phyloP scores from a whole-genome alignment of 2,797 vertebrate species.

The Chelon labrosus region DNA sequence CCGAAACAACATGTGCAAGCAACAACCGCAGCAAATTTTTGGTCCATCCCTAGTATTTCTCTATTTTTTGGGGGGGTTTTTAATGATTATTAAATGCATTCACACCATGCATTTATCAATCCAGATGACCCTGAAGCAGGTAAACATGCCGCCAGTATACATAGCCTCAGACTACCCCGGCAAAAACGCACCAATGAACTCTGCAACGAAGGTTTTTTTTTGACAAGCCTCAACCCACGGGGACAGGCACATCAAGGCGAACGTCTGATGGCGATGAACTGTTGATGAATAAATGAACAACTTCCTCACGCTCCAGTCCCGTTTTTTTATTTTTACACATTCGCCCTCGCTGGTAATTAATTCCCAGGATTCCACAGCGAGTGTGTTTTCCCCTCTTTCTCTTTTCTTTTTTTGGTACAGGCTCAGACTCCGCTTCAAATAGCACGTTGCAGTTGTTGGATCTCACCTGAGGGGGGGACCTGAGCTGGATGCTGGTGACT shows the following conservation, averaged over 20 bases:
- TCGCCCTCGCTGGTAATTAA: constrained; percentile 72
- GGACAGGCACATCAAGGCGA: constrained; percentile 48
- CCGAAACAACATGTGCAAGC: too few relatives aligned
- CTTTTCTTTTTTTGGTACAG: not conserved
- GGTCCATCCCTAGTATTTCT: too few relatives aligned
- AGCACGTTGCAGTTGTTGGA: constrained; percentile 12
- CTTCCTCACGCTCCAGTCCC: constrained; percentile 52
- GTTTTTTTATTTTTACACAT: constrained; percentile 45
- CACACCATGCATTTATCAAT: too few relatives aligned
- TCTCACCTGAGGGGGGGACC: constrained; percentile 8
- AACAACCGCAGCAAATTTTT: too few relatives aligned
- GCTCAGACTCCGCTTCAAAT: constrained; percentile 7
- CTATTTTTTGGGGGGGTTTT: too few relatives aligned
- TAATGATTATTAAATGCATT: not conserved
- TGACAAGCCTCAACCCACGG: constrained; percentile 1
- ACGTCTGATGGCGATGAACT: constrained; percentile 40
- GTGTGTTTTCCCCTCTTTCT: not conserved
- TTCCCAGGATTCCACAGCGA: constrained; percentile 58
- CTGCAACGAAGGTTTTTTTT: constrained; percentile 19
- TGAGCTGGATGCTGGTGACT: constrained; percentile 20
- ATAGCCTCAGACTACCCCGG: not conserved
- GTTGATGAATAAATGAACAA: constrained; percentile 70
- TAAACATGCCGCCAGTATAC: too few relatives aligned
- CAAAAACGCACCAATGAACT: not conserved
- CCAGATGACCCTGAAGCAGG: too few relatives aligned